Base-by-base conservation (phyloP, 2,888 invertebrate species). In the Phengaris arion region DNA sequence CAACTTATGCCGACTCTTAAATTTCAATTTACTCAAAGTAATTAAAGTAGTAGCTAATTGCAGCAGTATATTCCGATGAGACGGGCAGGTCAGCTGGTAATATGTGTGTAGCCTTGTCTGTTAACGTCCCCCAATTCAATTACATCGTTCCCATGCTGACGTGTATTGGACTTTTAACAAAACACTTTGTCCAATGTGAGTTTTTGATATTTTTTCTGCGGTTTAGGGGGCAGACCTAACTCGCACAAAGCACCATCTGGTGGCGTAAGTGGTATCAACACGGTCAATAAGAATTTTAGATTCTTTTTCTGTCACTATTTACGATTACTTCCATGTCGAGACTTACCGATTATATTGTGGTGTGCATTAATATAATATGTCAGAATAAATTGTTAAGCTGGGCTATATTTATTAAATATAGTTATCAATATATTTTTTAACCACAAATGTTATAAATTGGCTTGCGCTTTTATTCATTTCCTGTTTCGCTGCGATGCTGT, bases 71-170 rank as follows among this genome's bases (percentile, higher is more conserved):
- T 64, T 45, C 12, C 12, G 52, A 64, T 35, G 64, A 45, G 64
- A 45, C 64, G 35, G 64, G 64, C 35, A 45, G 64, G 64, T 64
- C 64, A 64, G 35, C 64, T 64, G 12, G 12, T 45, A 6, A 9
- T 10, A 12, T 52, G 52, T 52, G 9, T 52, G 52, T 9, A 35
- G 52, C 52, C 52, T 52, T 8, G 12, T 45, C 2, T 64, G 64
- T 64, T 64, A 64, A 15, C 64, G 35, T 6, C 64, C 64, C 45
- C 45, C 64, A 64, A 45, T 64, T 45, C 64, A 64, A 64, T 64
- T 64, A 64, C 64, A 35, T 22, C 10, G 59, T 22, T 13, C 35
- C 64, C 64, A 13, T 45, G 64, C 35, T 45, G 35, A 64, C 35
- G 64, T 64, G 64, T 13, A 35, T 64, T 64, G 64, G 10, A 64